Evolutionary conservation across 2,797 vertebrate genomes (phyloP), one percentile per base, ranked within the genome.

Genomic region (Rhinella marina): DNA sequence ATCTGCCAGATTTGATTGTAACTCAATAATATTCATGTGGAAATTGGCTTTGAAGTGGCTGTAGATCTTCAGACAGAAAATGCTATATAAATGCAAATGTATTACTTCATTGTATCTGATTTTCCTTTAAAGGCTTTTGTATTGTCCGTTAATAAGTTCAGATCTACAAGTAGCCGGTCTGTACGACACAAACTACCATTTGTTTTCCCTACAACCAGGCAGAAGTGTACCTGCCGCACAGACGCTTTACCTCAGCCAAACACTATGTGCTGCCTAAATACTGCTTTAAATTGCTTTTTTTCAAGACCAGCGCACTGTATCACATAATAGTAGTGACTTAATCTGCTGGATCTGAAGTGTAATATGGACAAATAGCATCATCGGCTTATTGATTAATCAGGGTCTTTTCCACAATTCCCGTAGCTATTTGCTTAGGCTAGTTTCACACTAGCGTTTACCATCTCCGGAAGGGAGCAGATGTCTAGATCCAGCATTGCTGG

Each of bases 31-130:
- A 88, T 85, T 88, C 82, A 85, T 62, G 48, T 80, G 48, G 56
- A 88, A 88, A 88, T 85, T 88, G 87, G 48, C 86, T 87, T 83
- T 87, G 81, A 87, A 87, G 81, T 62, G 81, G 76, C 27, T 81
- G 76, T 64, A 81, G 76, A 85, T 88, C 82, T 81, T 81, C 54
- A 84, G 82, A 85, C 82, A 88, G 57, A 88, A 79, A 85, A 85
- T 72, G 78, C 82, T 88, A 88, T 88, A 85, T 88, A 88, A 88
- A 88, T 88, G 87, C 87, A 81, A 88, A 88, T 88, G 77, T 50
- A 88, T 29, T 73, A 84, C 57, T 81, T 73, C 77, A 81, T 88
- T 85, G 76, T 72, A 85, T 56, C 54, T 54, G 87, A 72, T 79
- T 84, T 88, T 72, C 48, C 70, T 84, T 88, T 68, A 81, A 87